phyloP scores from a whole-genome alignment of 2,888 invertebrate genomes.

The Syrphus vitripennis region DNA sequence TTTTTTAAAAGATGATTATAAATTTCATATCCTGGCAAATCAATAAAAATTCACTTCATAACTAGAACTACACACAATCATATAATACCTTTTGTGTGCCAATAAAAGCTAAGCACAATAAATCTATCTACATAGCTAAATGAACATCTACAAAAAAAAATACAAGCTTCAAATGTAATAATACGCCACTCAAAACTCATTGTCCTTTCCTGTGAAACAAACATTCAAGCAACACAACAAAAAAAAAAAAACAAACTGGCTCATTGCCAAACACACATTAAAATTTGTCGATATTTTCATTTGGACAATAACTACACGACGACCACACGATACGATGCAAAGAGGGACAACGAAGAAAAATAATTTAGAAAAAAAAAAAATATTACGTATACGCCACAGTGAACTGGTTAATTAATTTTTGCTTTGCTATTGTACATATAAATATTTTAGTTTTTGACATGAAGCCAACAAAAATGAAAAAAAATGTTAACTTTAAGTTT shows the following conservation, averaged over 20 bases:
- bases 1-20: neutral
- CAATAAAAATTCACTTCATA: neutral
- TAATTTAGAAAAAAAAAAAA: too few species aligned
- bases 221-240: neutral
- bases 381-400: conserved; percentile 51
- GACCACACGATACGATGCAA: too few species aligned
- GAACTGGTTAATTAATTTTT: neutral
- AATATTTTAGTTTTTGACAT: neutral
- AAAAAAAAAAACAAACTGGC: neutral
- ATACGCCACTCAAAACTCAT: conserved; percentile 26
- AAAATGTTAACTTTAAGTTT: neutral
- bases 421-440: neutral
- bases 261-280: conserved; percentile 5
- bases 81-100: neutral
- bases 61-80: neutral
- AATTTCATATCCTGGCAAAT: neutral
- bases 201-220: neutral
- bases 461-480: neutral
- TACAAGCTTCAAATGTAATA: conserved; percentile 21
- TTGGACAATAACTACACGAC: neutral
- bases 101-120: neutral
- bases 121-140: neutral
- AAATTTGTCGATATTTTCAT: conserved; percentile 17
- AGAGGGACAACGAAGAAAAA: neutral
- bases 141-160: neutral